Conservation (phyloP, 2,113 vertebrate genomes). For the Cyprinodon brontotheroides region DNA sequence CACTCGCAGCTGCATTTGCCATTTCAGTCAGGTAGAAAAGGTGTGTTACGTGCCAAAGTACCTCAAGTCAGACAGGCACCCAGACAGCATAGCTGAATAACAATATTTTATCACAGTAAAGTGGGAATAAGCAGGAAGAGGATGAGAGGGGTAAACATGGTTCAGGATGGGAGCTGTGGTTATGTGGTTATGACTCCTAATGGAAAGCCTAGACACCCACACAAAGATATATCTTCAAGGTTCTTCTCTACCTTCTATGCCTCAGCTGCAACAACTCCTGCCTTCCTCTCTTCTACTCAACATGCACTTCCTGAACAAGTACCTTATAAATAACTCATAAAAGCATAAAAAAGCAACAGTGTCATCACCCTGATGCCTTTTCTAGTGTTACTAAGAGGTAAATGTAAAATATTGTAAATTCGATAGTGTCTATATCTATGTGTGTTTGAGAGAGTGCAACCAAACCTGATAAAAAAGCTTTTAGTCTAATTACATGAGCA, state of each 20-base stretch:
- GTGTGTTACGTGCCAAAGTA: constrained; percentile 64
- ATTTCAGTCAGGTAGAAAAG: constrained; percentile 66
- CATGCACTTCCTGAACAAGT: constrained; percentile 53
- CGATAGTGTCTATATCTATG: constrained; percentile 5
- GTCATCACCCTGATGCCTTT: constrained; percentile 43
- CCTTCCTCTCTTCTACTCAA: constrained; percentile 23
- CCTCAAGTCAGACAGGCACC: constrained; percentile 59
- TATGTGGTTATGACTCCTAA: constrained; percentile 25
- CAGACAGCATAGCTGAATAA: constrained; percentile 63
- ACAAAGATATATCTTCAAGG: constrained; percentile 31
- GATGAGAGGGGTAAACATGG: constrained; percentile 46
- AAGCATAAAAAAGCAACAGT: constrained; percentile 42
- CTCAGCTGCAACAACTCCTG: constrained; percentile 9
- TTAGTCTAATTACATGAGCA: constrained; percentile 70
- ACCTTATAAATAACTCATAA: constrained; percentile 70
- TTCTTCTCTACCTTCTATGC: constrained; percentile 49
- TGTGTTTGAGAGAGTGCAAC: constrained; percentile 1
- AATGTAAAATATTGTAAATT: constrained; percentile 52
- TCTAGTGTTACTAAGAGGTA: constrained; percentile 44
- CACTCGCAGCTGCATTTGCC: constrained; percentile 47
- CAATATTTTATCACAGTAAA: constrained; percentile 65
- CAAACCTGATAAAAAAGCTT: constrained; percentile 68
- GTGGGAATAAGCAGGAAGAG: constrained; percentile 48
- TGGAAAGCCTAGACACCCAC: constrained; percentile 19
- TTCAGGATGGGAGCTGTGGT: constrained; percentile 28